Conservation (phyloP, 1,140 invertebrate genomes). For the Harlomillsia oculata region DNA sequence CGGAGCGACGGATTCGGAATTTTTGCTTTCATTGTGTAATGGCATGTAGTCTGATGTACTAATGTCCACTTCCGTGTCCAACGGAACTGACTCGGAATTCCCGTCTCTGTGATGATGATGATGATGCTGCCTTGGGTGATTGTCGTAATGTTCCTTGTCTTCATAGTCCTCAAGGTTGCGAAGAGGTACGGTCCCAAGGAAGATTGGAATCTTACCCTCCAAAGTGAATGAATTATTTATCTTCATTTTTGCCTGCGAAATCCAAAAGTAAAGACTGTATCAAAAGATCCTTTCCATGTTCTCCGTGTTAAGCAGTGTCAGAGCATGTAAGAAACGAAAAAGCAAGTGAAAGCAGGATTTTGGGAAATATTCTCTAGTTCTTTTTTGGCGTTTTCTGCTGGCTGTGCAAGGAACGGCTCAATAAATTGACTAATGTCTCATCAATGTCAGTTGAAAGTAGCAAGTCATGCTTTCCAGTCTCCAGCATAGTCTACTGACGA, state of each 20-base stretch:
- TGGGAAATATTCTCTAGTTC: no score
- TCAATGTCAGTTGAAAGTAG: no score
- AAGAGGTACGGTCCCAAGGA: conserved; percentile 7
- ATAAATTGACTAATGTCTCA: no score
- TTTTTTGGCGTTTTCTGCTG: no score
- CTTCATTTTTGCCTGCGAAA: conserved; percentile 5
- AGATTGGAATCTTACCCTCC: conserved; percentile 6
- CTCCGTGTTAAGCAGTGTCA: no score
- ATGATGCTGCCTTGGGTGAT: background rate
- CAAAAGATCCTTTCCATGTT: background rate
- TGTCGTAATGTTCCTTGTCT: background rate
- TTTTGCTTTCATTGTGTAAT: conserved; percentile 2
- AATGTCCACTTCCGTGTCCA: conserved; percentile 7
- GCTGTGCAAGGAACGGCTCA: no score
- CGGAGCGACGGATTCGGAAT: conserved; percentile 11
- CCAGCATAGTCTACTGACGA: no score
- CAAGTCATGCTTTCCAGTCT: no score
- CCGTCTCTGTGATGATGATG: background rate
- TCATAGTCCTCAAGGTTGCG: conserved; percentile 1
- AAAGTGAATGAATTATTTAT: conserved; percentile 6
- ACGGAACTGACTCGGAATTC: conserved; percentile 1
- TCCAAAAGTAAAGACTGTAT: background rate
- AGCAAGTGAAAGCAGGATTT: no score
- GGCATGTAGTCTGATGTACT: conserved; percentile 7
- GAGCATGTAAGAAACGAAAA: no score